Percentiles rank a stretch among this genome's conserved stretches.
These are phyloP conservation scores for Barnardius zonarius DNA, from an alignment of 2,113 vertebrate genomes.

Conservation along the genomic window DNA sequence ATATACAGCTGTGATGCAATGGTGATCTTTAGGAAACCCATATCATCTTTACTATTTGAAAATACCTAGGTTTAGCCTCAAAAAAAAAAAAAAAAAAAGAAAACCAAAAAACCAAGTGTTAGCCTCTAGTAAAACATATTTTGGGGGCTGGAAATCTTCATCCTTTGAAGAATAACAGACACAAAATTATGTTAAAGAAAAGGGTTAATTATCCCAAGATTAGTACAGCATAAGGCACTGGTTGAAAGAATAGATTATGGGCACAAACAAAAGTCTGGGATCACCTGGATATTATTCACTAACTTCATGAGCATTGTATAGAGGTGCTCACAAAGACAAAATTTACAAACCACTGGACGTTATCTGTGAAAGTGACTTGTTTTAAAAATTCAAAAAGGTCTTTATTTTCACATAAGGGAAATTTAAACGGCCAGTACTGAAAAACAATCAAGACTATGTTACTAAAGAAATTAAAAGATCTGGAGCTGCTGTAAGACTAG, in stretches of 20 bases:
- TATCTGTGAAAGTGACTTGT: neutral
- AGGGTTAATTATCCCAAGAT: neutral
- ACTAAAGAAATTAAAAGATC: neutral
- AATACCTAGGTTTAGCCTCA: neutral
- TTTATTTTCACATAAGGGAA: neutral
- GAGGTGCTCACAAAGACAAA: neutral
- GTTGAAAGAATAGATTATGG: neutral
- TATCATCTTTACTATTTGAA: neutral
- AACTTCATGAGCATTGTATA: neutral
- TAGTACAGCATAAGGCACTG: neutral
- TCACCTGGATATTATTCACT: neutral
- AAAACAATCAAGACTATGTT: neutral
- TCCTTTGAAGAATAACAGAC: neutral
- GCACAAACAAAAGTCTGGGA: neutral
- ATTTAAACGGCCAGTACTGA: neutral
- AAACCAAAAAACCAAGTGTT: neutral
- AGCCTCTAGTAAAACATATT: neutral
- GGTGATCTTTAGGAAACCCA: neutral
- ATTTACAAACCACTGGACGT: neutral
- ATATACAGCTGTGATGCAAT: neutral
- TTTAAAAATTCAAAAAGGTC: neutral
- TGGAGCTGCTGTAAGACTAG: neutral
- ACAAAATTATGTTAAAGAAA: neutral
- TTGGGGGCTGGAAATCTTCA: neutral
- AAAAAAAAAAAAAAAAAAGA: neutral